Evolutionary conservation across 2,888 invertebrate genomes (phyloP).

Genomic region (Nomada fucata): DNA sequence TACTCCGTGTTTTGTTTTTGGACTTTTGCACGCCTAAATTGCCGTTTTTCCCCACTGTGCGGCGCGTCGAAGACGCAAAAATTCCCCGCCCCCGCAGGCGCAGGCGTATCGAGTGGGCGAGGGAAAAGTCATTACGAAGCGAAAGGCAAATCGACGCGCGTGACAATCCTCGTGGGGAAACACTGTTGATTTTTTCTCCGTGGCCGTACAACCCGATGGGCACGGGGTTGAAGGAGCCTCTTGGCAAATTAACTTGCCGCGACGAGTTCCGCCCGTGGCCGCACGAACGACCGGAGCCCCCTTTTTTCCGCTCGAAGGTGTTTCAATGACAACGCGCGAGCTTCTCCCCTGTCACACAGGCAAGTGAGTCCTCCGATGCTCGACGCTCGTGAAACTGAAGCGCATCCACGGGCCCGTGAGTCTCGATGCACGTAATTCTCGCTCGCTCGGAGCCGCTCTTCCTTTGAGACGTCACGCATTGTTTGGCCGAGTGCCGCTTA

Average conservation of each 20-base stretch:
- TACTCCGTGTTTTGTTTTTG: too few species aligned
- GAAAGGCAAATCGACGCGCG: background rate
- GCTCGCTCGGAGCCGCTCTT: conserved; percentile 38
- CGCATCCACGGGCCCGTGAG: conserved; percentile 52
- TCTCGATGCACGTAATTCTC: conserved; percentile 51
- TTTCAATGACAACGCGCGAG: conserved; percentile 51
- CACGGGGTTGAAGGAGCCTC: conserved; percentile 30
- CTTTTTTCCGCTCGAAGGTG: conserved; percentile 46
- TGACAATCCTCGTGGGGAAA: conserved; percentile 15
- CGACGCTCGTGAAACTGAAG: conserved; percentile 55
- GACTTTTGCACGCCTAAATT: too few species aligned
- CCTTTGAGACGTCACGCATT: conserved; percentile 61
- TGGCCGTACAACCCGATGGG: background rate
- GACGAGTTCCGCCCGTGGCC: conserved; percentile 28
- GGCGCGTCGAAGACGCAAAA: background rate
- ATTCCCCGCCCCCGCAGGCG: background rate
- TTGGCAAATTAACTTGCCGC: conserved; percentile 56
- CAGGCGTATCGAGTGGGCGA: background rate
- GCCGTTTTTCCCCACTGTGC: too few species aligned
- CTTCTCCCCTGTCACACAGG: conserved; percentile 40
- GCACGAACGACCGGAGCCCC: conserved; percentile 35
- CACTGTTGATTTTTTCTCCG: conserved; percentile 23
- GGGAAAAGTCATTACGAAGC: background rate
- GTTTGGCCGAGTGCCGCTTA: conserved; percentile 56
- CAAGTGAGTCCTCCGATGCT: conserved; percentile 46